These are phyloP conservation scores for Holacanthella duospinosa DNA, from an alignment of 2,888 invertebrate genomes.

Conservation along the genomic window DNA sequence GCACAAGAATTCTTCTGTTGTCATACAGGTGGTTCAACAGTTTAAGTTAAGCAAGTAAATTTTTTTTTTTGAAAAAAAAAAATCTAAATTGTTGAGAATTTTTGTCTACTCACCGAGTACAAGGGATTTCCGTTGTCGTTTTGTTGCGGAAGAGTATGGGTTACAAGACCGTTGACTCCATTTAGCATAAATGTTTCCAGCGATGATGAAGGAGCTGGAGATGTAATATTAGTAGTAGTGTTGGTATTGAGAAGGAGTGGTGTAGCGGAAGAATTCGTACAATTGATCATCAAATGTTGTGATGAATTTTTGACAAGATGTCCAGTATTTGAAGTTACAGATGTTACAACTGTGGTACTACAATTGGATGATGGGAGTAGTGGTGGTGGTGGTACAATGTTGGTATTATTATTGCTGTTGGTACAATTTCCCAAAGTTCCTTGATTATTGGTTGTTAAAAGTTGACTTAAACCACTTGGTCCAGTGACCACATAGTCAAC, in stretches of 20 bases:
- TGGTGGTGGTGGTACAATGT: not conserved
- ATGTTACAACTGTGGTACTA: not conserved
- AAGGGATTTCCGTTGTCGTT: not conserved
- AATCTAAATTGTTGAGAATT: too few relatives aligned
- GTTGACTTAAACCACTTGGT: not conserved
- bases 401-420: not conserved
- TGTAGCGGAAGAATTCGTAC: not conserved
- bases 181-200: not conserved
- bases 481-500: not conserved
- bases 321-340: not conserved
- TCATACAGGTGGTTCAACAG: too few relatives aligned
- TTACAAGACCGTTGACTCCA: not conserved
- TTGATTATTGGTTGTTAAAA: not conserved
- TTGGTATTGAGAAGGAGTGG: not conserved
- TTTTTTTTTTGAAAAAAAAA: too few relatives aligned
- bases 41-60: too few relatives aligned
- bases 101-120: slow-evolving; percentile 1
- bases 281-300: not conserved
- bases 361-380: not conserved
- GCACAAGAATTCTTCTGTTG: too few relatives aligned
- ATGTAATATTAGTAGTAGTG: not conserved
- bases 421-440: too few relatives aligned
- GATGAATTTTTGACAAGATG: not conserved
- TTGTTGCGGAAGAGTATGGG: too few relatives aligned
- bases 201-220: not conserved